A percentile compares a stretch with the other conserved stretches of the same genome.
phyloP scores from a whole-genome alignment of 2,888 invertebrate species.

The Oegoconia quadripuncta region DNA sequence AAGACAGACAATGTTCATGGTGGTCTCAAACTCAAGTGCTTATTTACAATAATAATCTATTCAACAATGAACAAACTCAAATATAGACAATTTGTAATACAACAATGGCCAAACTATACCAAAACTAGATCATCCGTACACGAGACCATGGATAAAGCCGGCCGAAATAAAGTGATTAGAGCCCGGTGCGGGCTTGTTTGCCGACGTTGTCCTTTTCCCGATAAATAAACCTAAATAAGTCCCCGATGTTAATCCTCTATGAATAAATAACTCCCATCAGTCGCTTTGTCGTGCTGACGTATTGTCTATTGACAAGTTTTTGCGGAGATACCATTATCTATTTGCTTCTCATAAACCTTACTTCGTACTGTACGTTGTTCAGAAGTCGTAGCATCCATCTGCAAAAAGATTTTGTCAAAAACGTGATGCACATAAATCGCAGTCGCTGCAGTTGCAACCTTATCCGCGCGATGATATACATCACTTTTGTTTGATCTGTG shows the following conservation, averaged over 20 bases:
- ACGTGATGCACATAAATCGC: background rate
- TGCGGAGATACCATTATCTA: slow-evolving; percentile 19
- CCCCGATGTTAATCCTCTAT: slow-evolving; percentile 66
- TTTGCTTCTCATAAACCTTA: background rate
- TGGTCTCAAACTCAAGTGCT: slow-evolving; percentile 49
- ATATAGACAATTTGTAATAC: slow-evolving; percentile 53
- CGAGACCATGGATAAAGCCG: slow-evolving; percentile 26
- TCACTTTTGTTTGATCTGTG: slow-evolving; percentile 1
- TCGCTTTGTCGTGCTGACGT: slow-evolving; percentile 66
- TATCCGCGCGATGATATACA: background rate
- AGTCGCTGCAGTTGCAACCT: slow-evolving; percentile 10
- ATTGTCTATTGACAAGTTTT: slow-evolving; percentile 69
- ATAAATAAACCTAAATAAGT: slow-evolving; percentile 56
- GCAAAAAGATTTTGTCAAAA: slow-evolving; percentile 7
- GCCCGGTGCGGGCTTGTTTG: slow-evolving; percentile 46
- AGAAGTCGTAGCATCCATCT: background rate
- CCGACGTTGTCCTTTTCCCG: slow-evolving; percentile 54
- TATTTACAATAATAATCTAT: slow-evolving; percentile 44
- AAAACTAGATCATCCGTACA: slow-evolving; percentile 63
- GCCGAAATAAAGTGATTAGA: slow-evolving; percentile 61
- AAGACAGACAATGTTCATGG: slow-evolving; percentile 27
- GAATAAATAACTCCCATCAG: slow-evolving; percentile 69
- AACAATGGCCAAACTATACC: slow-evolving; percentile 45
- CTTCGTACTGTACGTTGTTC: background rate
- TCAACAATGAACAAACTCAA: slow-evolving; percentile 38